phyloP scores from a whole-genome alignment of 2,888 invertebrate species.

The Notodonta dromedarius region DNA sequence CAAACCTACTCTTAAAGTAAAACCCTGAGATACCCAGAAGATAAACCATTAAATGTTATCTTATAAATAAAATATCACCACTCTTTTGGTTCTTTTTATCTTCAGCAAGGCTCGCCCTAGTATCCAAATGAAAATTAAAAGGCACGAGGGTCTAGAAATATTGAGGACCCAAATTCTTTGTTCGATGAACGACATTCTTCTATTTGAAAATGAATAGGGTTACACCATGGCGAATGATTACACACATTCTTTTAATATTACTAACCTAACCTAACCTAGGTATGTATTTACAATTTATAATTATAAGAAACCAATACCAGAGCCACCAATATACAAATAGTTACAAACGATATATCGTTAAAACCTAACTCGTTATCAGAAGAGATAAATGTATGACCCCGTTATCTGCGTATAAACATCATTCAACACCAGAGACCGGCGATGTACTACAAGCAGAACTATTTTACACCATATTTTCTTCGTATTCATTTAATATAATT shows the following conservation, averaged over 20 bases:
- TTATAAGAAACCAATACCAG: not conserved
- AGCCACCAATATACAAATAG: conserved; percentile 8
- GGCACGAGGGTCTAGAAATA: not conserved
- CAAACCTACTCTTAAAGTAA: no score
- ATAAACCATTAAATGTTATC: no score
- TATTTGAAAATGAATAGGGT: no score
- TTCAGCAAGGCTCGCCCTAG: not conserved
- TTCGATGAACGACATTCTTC: not conserved
- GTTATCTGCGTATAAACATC: conserved; percentile 58
- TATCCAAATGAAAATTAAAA: not conserved
- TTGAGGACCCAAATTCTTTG: not conserved
- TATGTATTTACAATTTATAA: no score
- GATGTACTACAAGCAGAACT: conserved; percentile 46
- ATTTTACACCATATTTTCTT: no score
- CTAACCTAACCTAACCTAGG: no score
- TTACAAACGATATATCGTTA: conserved; percentile 30
- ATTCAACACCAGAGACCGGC: conserved; percentile 53
- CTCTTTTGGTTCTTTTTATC: not conserved
- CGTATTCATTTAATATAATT: no score
- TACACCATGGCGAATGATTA: no score
- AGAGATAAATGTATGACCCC: conserved; percentile 64
- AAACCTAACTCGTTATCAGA: conserved; percentile 44
- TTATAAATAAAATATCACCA: no score
- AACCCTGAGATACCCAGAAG: no score
- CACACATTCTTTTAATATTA: no score